These are phyloP conservation scores for Odontothrips loti DNA, from an alignment of 2,888 invertebrate genomes.

Conservation along the genomic window DNA sequence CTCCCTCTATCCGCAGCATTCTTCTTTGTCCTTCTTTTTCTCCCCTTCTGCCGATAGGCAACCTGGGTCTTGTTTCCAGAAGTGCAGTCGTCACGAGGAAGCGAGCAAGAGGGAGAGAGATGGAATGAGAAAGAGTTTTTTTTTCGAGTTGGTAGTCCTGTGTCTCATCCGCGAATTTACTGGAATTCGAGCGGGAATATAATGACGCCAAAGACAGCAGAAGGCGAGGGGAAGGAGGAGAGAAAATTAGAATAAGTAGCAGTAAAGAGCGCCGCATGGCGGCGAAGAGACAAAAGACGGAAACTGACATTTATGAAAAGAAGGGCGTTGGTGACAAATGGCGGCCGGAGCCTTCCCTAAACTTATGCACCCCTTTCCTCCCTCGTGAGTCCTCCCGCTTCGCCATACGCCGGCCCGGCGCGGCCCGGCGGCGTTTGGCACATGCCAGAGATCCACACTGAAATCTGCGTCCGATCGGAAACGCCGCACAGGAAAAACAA, in stretches of 20 bases:
- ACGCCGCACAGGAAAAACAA: too few relatives aligned
- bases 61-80: too few relatives aligned
- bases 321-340: constrained; percentile 20
- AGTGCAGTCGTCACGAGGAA: too few relatives aligned
- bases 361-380: constrained; percentile 9
- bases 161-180: constrained; percentile 15
- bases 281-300: background rate
- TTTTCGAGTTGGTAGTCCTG: constrained; percentile 32
- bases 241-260: background rate
- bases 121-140: too few relatives aligned
- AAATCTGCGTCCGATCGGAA: background rate
- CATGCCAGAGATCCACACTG: background rate
- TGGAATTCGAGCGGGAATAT: too few relatives aligned
- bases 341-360: background rate
- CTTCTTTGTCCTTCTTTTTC: constrained; percentile 33
- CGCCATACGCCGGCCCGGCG: background rate
- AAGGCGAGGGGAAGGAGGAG: too few relatives aligned
- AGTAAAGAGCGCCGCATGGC: background rate
- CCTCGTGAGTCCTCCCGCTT: background rate
- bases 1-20: too few relatives aligned
- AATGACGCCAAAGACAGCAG: too few relatives aligned
- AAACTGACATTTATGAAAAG: constrained; percentile 23
- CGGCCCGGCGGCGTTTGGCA: background rate
- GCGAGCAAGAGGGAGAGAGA: too few relatives aligned
- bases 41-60: too few relatives aligned